A percentile compares a stretch with the other conserved stretches of the same genome.
These are phyloP conservation scores for Buphagus erythrorhynchus DNA, from an alignment of 2,797 vertebrate genomes.

Conservation along the genomic window DNA sequence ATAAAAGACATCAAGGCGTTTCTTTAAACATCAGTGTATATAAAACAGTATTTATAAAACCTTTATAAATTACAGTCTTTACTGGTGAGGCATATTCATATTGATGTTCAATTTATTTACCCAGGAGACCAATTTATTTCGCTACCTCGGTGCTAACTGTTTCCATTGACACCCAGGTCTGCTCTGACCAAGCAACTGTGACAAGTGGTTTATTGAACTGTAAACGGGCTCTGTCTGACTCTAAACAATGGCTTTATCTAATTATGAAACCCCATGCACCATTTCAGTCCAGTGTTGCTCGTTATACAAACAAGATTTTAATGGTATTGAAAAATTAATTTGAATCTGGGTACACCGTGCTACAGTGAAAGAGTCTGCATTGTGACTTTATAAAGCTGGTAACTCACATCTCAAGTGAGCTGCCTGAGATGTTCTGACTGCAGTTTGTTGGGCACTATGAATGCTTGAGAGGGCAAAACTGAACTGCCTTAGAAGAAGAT, in stretches of 20 bases:
- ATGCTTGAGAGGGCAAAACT: not conserved
- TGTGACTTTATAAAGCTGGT: not conserved
- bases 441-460: not conserved
- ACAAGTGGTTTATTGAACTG: constrained; percentile 88
- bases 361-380: not conserved
- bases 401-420: not conserved
- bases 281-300: constrained; percentile 59
- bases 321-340: constrained; percentile 35
- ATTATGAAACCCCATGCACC: constrained; percentile 77
- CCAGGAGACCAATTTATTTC: constrained; percentile 87
- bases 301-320: constrained; percentile 51
- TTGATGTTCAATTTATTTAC: constrained; percentile 82
- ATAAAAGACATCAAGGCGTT: constrained; percentile 29
- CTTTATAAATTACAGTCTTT: constrained; percentile 77
- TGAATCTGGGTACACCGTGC: not conserved
- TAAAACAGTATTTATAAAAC: constrained; percentile 74
- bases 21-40: constrained; percentile 60
- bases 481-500: not conserved
- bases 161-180: constrained; percentile 83
- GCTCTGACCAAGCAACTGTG: constrained; percentile 84
- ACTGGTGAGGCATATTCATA: constrained; percentile 75
- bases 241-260: constrained; percentile 82
- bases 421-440: not conserved
- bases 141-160: constrained; percentile 77
- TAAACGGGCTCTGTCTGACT: constrained; percentile 80